Conservation (phyloP, 2,113 vertebrate genomes). For the Trichechus manatus region DNA sequence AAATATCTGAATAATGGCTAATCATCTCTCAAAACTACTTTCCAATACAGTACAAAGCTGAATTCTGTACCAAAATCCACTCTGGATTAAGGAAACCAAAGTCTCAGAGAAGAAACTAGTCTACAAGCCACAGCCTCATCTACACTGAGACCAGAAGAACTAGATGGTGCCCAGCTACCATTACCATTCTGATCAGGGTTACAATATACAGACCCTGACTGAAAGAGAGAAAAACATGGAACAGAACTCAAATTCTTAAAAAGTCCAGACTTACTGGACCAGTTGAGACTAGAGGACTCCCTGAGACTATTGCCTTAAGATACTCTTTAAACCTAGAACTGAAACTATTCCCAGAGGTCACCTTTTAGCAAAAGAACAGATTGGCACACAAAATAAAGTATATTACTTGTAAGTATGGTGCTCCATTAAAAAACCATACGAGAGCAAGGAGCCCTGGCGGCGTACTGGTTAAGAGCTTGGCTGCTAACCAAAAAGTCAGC, state of each 20-base stretch:
- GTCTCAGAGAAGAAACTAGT: not conserved
- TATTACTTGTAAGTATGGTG: too few relatives aligned
- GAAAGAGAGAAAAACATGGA: not conserved
- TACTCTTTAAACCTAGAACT: too few relatives aligned
- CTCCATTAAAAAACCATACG: too few relatives aligned
- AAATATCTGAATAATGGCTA: conserved; percentile 45
- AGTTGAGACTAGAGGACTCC: not conserved
- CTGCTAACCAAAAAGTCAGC: too few relatives aligned
- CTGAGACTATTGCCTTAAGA: not conserved
- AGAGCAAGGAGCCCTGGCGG: too few relatives aligned
- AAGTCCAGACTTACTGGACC: not conserved
- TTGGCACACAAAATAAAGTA: too few relatives aligned
- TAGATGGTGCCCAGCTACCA: not conserved
- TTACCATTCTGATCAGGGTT: too few relatives aligned
- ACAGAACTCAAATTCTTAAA: not conserved
- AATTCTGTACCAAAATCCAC: not conserved
- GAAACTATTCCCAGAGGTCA: too few relatives aligned
- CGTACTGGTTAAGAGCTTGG: too few relatives aligned
- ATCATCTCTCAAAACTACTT: conserved; percentile 45
- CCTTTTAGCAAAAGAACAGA: too few relatives aligned
- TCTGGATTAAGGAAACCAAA: not conserved
- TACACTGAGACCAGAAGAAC: not conserved
- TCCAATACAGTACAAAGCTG: conserved; percentile 9
- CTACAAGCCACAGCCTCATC: not conserved
- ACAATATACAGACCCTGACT: not conserved